A percentile compares a stretch with the other conserved stretches of the same genome.
phyloP scores from a whole-genome alignment of 2,113 vertebrate genomes.

The Ptilonorhynchus violaceus region DNA sequence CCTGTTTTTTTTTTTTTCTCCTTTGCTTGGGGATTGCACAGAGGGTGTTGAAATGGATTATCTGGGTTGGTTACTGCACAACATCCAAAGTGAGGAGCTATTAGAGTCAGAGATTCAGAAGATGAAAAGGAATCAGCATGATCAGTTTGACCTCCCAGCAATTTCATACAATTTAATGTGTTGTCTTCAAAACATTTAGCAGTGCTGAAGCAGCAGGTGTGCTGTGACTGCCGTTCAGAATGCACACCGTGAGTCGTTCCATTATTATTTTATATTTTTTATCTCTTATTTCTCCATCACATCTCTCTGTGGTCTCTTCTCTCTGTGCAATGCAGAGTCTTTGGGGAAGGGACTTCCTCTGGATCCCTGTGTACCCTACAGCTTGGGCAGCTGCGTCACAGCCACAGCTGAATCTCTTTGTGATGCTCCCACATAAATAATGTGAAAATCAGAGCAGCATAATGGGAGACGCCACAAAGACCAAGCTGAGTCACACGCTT shows the following conservation, averaged over 20 bases:
- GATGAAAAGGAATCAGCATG: background rate
- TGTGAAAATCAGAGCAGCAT: background rate
- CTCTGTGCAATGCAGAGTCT: background rate
- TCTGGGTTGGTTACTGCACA: background rate
- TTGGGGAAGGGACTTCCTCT: background rate
- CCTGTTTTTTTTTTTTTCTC: too few relatives aligned
- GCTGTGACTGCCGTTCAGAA: background rate
- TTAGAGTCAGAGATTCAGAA: background rate
- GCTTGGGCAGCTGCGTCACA: background rate
- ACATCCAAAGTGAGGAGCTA: background rate
- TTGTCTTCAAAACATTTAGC: background rate
- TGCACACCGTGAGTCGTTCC: background rate
- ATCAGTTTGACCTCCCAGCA: slow-evolving; percentile 18
- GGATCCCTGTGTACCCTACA: rapidly evolving
- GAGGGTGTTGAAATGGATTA: background rate
- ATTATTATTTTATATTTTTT: background rate
- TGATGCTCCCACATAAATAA: background rate
- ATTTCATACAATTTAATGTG: background rate
- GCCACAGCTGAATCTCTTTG: background rate
- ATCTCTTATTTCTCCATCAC: background rate
- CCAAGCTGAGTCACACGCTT: background rate
- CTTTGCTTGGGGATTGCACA: background rate
- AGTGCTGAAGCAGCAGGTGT: background rate
- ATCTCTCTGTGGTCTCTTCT: background rate
- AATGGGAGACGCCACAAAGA: background rate